phyloP scores from a whole-genome alignment of 2,113 vertebrate species.

The Vireo altiloquus region DNA sequence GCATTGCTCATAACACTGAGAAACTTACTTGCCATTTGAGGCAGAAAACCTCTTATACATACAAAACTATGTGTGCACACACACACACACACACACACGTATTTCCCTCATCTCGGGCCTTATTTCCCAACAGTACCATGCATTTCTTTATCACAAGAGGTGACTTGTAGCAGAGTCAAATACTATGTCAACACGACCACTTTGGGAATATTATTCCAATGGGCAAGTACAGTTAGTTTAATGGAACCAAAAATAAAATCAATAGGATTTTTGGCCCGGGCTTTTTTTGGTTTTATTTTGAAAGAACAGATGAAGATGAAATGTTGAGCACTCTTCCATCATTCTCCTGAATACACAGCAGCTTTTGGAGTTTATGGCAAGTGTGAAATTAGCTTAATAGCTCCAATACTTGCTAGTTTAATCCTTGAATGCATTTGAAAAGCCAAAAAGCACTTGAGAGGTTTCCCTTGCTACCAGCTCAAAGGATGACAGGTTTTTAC shows the following conservation, averaged over 20 bases:
- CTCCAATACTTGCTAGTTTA: background rate
- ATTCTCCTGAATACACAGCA: background rate
- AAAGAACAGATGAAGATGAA: background rate
- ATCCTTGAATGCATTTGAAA: background rate
- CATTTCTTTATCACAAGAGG: background rate
- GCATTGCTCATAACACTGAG: background rate
- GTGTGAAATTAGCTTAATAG: background rate
- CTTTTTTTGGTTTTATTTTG: background rate
- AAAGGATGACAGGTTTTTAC: background rate
- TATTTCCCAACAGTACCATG: background rate
- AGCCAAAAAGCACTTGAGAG: background rate
- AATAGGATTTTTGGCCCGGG: background rate
- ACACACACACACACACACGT: too few relatives aligned
- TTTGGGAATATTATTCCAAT: background rate
- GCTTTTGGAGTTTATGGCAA: background rate
- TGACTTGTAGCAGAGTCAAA: background rate
- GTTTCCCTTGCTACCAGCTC: background rate
- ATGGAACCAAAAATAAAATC: background rate
- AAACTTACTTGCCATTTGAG: background rate
- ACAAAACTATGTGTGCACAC: background rate
- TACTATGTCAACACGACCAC: background rate
- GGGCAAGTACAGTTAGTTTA: background rate
- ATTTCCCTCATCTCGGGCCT: accelerated
- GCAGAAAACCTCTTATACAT: background rate
- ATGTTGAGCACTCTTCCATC: background rate